Evolutionary conservation across 2,797 vertebrate species (phyloP), one percentile per base, ranked within the genome.

Genomic region (Smutsia temminckii): DNA sequence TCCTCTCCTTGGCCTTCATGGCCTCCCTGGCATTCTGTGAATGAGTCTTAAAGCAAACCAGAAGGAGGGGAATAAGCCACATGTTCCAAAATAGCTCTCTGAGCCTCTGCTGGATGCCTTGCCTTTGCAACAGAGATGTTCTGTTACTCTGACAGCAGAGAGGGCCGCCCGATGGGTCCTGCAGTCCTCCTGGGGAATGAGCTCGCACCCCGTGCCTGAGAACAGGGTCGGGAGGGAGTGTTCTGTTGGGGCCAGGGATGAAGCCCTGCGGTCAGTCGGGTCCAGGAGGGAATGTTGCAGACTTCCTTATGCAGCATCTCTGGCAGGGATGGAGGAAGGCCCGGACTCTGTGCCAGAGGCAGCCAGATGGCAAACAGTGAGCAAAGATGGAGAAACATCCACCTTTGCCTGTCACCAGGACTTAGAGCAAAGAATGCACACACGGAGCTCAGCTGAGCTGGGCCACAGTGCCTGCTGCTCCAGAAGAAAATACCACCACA

Each of bases 11-110:
- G 0, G 6, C 34, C 69, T 84, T 55, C 59, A 51, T 93, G 95
- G 94, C 94, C 86, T 81, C 71, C 51, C 13, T 34, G 1, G 79
- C 85, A 87, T 95, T 95, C 95, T 94, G 68, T 97, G 94, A 98
- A 96, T 93, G 95, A 95, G 23, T 57, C 34, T 92, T 94, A 95
- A 98, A 97, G 72, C 79, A 90, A 97, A 96, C 85, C 90, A 69
- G 79, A 83, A 63, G 81, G 95, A 94, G 80, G 94, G 95, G 95
- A 97, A 85, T 49, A 96, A 98, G 51, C 69, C 51, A 32, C 96
- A 97, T 85, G 93, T 85, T 90, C 95, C 89, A 94, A 94, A 96
- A 96, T 66, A 95, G 88, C 89, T 93, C 85, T 88, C 81, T 21
- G 83, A 93, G 95, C 78, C 95, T 27, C 8, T 3, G 53, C 23